phyloP scores from a whole-genome alignment of 2,797 vertebrate species.

The Acipenser ruthenus region DNA sequence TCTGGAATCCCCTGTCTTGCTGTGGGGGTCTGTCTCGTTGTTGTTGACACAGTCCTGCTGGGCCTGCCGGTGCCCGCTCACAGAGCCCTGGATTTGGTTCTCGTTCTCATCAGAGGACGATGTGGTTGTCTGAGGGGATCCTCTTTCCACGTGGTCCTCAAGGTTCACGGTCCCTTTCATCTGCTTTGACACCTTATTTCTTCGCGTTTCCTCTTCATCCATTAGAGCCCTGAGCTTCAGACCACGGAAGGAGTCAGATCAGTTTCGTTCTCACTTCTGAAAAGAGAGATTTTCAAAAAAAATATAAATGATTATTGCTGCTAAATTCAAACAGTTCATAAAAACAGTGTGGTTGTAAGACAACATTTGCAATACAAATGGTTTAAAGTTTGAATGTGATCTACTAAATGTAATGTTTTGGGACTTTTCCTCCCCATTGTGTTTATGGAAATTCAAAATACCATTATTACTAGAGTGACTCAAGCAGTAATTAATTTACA shows the following conservation, averaged over 20 bases:
- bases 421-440: too few relatives aligned
- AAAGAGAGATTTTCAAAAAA: background rate
- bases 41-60: conserved; percentile 4
- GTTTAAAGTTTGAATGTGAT: background rate
- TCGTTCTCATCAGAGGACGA: background rate
- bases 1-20: too few relatives aligned
- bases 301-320: background rate
- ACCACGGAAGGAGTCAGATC: background rate
- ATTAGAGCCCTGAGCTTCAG: conserved; percentile 5
- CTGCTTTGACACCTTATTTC: background rate
- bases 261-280: background rate
- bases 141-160: background rate
- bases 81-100: background rate
- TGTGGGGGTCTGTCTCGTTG: background rate
- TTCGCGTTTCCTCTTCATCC: conserved; percentile 11
- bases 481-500: too few relatives aligned
- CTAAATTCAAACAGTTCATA: background rate
- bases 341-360: background rate
- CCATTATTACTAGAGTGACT: too few relatives aligned
- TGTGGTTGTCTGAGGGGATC: background rate
- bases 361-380: background rate
- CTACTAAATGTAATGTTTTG: background rate
- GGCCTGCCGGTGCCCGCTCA: background rate
- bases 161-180: background rate
- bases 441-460: too few relatives aligned